These are phyloP conservation scores for Tyria jacobaeae DNA, from an alignment of 2,888 invertebrate species.

Conservation along the genomic window DNA sequence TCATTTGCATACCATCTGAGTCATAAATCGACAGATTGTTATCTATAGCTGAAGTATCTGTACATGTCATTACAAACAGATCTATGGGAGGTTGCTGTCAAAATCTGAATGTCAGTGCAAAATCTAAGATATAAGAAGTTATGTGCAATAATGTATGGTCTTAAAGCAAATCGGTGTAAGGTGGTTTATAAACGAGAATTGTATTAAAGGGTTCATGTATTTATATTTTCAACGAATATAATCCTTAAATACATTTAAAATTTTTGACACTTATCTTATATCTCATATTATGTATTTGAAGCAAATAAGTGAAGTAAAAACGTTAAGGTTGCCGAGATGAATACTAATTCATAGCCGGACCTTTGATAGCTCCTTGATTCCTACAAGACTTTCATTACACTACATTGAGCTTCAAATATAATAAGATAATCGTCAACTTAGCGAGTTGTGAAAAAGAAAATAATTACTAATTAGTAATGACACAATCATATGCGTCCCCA, in stretches of 20 bases:
- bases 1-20: conserved; percentile 71
- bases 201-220: neutral
- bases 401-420: too few relatives aligned
- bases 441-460: too few relatives aligned
- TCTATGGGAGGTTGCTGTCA: conserved; percentile 53
- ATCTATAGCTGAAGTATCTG: conserved; percentile 42
- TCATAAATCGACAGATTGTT: conserved; percentile 73
- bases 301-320: too few relatives aligned
- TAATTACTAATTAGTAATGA: too few relatives aligned
- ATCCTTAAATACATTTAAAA: neutral
- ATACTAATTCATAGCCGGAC: too few relatives aligned
- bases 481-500: too few relatives aligned
- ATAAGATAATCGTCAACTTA: too few relatives aligned
- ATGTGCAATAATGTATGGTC: conserved; percentile 34
- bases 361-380: too few relatives aligned
- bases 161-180: conserved; percentile 33
- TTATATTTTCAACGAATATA: neutral
- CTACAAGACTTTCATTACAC: too few relatives aligned
- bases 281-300: too few relatives aligned
- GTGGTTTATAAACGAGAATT: neutral
- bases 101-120: conserved; percentile 41
- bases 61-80: conserved; percentile 54
- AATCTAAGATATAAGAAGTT: conserved; percentile 38
- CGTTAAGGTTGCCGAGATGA: too few relatives aligned
- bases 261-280: neutral